Percentiles rank a stretch among this genome's conserved stretches.
phyloP scores from a whole-genome alignment of 1,140 invertebrate species.

The Pectinophora gossypiella region DNA sequence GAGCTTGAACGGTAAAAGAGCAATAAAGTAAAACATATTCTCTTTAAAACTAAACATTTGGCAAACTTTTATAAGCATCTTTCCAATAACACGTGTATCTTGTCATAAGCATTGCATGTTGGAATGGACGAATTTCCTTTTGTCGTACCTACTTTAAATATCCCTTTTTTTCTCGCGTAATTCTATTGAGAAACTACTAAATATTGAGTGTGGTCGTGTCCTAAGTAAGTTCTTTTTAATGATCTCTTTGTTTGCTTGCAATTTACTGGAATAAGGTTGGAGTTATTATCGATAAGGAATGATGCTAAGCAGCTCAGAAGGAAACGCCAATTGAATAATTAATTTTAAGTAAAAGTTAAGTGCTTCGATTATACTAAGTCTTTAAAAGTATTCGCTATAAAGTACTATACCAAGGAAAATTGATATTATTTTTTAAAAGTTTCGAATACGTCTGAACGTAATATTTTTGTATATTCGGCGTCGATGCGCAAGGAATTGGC shows the following conservation, averaged over 20 bases:
- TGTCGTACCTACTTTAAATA: constrained; percentile 32
- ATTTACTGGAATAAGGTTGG: constrained; percentile 65
- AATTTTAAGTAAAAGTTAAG: constrained; percentile 59
- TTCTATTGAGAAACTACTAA: constrained; percentile 44
- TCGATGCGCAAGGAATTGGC: constrained; percentile 68
- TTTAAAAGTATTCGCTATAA: constrained; percentile 49
- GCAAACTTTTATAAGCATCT: constrained; percentile 12
- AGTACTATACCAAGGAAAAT: constrained; percentile 48
- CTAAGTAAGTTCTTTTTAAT: constrained; percentile 50
- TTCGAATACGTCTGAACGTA: constrained; percentile 60
- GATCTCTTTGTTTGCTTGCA: constrained; percentile 70
- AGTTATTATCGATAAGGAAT: constrained; percentile 27
- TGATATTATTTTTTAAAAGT: constrained; percentile 57
- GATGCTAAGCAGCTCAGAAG: constrained; percentile 57
- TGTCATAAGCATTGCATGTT: not conserved
- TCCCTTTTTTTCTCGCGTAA: constrained; percentile 42
- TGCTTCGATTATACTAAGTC: constrained; percentile 59
- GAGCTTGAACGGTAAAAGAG: not conserved
- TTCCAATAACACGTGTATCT: not conserved
- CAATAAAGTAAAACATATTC: not conserved
- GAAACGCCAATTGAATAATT: constrained; percentile 55
- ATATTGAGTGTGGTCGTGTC: constrained; percentile 54
- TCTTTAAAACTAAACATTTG: not conserved
- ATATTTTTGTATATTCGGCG: constrained; percentile 69
- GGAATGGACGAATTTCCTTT: constrained; percentile 49